Conservation (phyloP, 2,113 vertebrate species). For the Thermophis baileyi region DNA sequence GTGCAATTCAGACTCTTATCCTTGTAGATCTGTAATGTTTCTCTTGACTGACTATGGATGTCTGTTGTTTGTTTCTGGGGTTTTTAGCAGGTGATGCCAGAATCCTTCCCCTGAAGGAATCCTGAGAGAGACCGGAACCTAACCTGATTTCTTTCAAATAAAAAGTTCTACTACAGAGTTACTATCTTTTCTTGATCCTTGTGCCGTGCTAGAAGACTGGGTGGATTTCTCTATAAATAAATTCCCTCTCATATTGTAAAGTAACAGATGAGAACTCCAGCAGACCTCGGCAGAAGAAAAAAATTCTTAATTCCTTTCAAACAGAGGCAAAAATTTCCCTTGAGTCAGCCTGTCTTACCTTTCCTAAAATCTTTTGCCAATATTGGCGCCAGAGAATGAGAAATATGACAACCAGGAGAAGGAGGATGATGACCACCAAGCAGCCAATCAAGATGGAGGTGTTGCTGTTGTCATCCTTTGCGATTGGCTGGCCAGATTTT, state of each 20-base stretch:
- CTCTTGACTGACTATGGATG: not conserved
- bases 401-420: constrained; percentile 85
- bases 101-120: not conserved
- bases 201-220: too few relatives aligned
- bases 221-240: not conserved
- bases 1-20: not conserved
- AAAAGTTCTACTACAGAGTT: not conserved
- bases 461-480: constrained; percentile 84
- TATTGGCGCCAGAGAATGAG: constrained; percentile 93
- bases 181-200: not conserved
- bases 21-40: not conserved
- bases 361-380: constrained; percentile 89
- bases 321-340: too few relatives aligned
- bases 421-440: constrained; percentile 90
- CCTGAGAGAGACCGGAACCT: not conserved
- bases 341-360: constrained; percentile 63
- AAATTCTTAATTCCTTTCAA: too few relatives aligned
- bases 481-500: constrained; percentile 75
- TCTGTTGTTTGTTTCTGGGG: not conserved
- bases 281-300: not conserved
- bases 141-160: not conserved
- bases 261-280: not conserved
- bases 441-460: constrained; percentile 89
- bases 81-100: not conserved
- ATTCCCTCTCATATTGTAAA: not conserved